These are phyloP conservation scores for Cotesia chilonis DNA, from an alignment of 1,140 invertebrate species.

Conservation along the genomic window DNA sequence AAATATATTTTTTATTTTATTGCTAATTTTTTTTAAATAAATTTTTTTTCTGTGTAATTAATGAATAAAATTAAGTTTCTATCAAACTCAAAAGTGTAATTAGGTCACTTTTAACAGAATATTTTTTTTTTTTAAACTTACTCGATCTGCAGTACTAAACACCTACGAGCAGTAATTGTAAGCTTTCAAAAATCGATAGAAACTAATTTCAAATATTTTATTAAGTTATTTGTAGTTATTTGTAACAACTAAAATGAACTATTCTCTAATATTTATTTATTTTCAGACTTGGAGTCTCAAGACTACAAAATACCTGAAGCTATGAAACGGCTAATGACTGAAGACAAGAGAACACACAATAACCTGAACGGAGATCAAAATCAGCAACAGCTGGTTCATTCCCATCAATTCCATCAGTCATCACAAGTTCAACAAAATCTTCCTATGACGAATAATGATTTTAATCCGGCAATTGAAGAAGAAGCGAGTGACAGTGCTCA, in stretches of 20 bases:
- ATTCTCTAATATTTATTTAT: slow-evolving; percentile 21
- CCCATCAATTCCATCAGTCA: slow-evolving; percentile 48
- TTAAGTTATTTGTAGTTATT: background rate
- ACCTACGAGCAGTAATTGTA: slow-evolving; percentile 44
- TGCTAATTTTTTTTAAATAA: too few relatives aligned
- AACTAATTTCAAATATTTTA: slow-evolving; percentile 44
- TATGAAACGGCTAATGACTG: slow-evolving; percentile 69
- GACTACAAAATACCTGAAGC: slow-evolving; percentile 69
- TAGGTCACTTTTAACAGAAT: slow-evolving; percentile 26
- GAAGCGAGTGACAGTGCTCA: slow-evolving; percentile 67
- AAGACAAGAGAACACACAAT: slow-evolving; percentile 66
- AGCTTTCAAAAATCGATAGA: slow-evolving; percentile 64
- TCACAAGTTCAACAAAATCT: slow-evolving; percentile 42
- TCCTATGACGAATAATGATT: slow-evolving; percentile 63
- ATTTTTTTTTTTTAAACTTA: slow-evolving; percentile 7
- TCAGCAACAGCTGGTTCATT: slow-evolving; percentile 45
- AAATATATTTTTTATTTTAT: too few relatives aligned
- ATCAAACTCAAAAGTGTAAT: slow-evolving; percentile 28
- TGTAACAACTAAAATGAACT: background rate
- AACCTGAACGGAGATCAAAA: slow-evolving; percentile 59
- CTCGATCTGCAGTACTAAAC: slow-evolving; percentile 20
- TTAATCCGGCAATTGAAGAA: slow-evolving; percentile 63
- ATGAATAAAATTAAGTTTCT: background rate
- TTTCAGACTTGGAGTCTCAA: slow-evolving; percentile 57
- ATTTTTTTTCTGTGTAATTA: too few relatives aligned